Evolutionary conservation across 2,113 vertebrate species (phyloP).

Genomic region (Stegastes partitus): DNA sequence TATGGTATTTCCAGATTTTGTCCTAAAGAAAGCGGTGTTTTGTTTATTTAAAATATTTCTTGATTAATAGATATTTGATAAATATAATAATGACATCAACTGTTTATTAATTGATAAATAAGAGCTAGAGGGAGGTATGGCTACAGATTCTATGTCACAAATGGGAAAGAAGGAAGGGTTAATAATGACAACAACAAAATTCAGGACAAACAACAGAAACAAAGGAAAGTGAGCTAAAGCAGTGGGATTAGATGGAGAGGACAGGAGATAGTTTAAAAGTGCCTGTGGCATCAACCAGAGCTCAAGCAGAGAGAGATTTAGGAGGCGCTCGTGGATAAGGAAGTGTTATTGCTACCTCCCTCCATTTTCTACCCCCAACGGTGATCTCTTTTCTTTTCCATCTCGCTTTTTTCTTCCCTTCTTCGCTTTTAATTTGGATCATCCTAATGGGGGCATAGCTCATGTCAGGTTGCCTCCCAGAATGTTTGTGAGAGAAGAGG

Average conservation of each 20-base stretch:
- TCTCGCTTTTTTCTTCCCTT: constrained; percentile 13
- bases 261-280: constrained; percentile 1
- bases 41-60: no score
- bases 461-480: constrained; percentile 43
- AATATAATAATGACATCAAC: no score
- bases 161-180: background rate
- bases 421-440: constrained; percentile 56
- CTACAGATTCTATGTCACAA: background rate
- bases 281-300: constrained; percentile 37
- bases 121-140: no score
- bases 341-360: constrained; percentile 39
- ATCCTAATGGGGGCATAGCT: constrained; percentile 67
- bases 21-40: no score
- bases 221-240: background rate
- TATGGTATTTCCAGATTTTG: no score
- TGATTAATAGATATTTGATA: no score
- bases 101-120: no score
- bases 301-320: constrained; percentile 52
- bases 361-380: constrained; percentile 37
- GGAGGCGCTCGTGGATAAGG: constrained; percentile 33
- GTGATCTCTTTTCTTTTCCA: constrained; percentile 20
- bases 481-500: constrained; percentile 31
- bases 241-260: constrained; percentile 17
- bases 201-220: background rate
- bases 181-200: constrained; percentile 19